These are phyloP conservation scores for Dryocosmus kuriphilus DNA, from an alignment of 2,888 invertebrate genomes.

Conservation along the genomic window DNA sequence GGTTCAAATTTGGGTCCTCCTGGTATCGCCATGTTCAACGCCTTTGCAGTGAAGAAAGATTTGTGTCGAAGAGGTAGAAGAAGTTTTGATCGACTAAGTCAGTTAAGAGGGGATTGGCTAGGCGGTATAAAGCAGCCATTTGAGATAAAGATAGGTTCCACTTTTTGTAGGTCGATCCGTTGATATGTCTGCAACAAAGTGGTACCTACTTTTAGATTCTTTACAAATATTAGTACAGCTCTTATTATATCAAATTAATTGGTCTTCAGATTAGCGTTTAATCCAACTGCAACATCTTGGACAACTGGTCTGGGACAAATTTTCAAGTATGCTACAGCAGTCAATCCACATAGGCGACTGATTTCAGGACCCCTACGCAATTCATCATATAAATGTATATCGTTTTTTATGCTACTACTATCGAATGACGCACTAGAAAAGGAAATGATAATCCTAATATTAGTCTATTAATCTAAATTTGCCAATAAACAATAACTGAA, in stretches of 20 bases:
- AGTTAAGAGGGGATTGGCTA: conserved; percentile 98
- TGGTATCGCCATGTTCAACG: conserved; percentile 99
- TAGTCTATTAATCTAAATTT: neutral
- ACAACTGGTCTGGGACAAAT: conserved; percentile 69
- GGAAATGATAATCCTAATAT: neutral
- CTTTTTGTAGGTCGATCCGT: conserved; percentile 97
- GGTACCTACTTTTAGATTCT: conserved; percentile 39
- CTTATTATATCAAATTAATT: conserved; percentile 24
- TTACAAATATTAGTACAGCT: conserved; percentile 12
- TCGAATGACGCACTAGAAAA: too few relatives aligned
- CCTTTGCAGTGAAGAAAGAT: conserved; percentile 99
- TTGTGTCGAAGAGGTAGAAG: conserved; percentile 99
- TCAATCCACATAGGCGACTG: conserved; percentile 74
- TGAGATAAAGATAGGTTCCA: conserved; percentile 98
- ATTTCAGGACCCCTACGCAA: conserved; percentile 78
- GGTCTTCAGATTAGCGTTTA: conserved; percentile 67
- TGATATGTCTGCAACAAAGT: conserved; percentile 84
- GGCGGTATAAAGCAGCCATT: conserved; percentile 97
- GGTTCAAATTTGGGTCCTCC: conserved; percentile 99
- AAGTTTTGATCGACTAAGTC: conserved; percentile 99
- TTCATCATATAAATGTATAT: conserved; percentile 70
- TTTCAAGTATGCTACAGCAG: conserved; percentile 59
- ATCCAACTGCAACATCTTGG: conserved; percentile 65
- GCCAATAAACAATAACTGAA: neutral
- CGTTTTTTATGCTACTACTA: neutral